Evolutionary conservation across 2,888 invertebrate genomes (phyloP).

Genomic region (Salpingus planirostris): DNA sequence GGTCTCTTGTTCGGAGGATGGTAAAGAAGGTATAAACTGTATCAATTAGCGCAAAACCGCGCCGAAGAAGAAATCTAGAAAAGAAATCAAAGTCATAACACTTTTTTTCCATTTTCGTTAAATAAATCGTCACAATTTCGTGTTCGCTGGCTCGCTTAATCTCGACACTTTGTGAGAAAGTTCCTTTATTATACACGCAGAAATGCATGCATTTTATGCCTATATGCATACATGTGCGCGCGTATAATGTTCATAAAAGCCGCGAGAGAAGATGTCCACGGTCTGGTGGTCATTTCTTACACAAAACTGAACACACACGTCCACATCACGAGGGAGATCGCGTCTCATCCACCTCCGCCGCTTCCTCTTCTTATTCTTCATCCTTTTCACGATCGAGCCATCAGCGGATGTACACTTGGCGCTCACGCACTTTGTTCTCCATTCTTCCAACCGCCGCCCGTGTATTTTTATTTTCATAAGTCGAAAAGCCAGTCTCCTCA

Average conservation of each 20-base stretch:
- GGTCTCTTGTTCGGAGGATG: too few species aligned
- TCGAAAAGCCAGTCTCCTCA: background rate
- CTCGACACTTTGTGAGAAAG: conserved; percentile 10
- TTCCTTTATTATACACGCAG: too few species aligned
- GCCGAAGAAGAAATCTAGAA: background rate
- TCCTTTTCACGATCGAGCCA: conserved; percentile 5
- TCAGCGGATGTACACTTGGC: conserved; percentile 19
- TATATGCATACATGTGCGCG: too few species aligned
- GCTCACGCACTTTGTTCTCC: conserved; percentile 18
- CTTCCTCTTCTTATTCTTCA: too few species aligned
- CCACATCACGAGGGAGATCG: conserved; percentile 21
- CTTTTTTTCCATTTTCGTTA: background rate
- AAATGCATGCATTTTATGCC: too few species aligned
- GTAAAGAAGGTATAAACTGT: too few species aligned
- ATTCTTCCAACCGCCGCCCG: too few species aligned
- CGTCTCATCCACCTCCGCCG: too few species aligned
- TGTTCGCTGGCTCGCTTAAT: conserved; percentile 3
- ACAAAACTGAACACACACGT: too few species aligned
- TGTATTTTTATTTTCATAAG: too few species aligned
- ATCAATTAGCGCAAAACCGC: background rate
- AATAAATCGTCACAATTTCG: conserved; percentile 3
- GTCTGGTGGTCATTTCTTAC: conserved; percentile 20
- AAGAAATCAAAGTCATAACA: background rate
- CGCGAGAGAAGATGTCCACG: conserved; percentile 17
- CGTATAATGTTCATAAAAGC: too few species aligned